phyloP scores from a whole-genome alignment of 1,140 invertebrate species.

The Ylistrum balloti region DNA sequence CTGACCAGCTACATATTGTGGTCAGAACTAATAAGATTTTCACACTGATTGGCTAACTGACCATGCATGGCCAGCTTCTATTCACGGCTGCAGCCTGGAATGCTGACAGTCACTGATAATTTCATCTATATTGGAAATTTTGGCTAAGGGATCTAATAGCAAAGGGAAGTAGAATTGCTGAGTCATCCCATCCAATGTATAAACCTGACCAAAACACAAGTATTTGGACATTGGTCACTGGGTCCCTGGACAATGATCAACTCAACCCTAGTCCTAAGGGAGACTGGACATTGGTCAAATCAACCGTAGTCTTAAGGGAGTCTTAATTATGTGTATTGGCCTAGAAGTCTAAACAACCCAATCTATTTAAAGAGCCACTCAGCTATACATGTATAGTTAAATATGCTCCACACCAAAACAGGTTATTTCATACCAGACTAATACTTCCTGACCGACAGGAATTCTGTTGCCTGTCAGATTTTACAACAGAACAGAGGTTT shows the following conservation, averaged over 20 bases:
- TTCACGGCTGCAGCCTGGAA: neutral
- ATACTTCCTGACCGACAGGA: neutral
- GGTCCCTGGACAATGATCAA: neutral
- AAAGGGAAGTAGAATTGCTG: no score
- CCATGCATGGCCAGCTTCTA: neutral
- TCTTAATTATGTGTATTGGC: neutral
- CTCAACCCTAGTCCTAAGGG: neutral
- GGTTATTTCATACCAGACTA: neutral
- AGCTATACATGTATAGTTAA: no score
- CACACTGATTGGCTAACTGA: neutral
- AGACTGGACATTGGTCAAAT: constrained; percentile 6
- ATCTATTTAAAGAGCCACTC: no score
- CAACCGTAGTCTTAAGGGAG: neutral
- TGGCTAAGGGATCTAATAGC: neutral
- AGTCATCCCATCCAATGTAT: no score
- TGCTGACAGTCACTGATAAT: neutral
- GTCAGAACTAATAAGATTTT: no score
- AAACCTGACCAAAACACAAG: neutral
- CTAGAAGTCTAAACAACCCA: neutral
- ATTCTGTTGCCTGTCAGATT: neutral
- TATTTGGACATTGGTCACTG: constrained; percentile 1
- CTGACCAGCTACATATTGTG: no score
- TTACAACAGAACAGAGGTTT: neutral
- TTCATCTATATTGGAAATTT: neutral
- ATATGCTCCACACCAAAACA: neutral